Evolutionary conservation across 2,888 invertebrate species (phyloP).

Genomic region (Limenitis arthemis): DNA sequence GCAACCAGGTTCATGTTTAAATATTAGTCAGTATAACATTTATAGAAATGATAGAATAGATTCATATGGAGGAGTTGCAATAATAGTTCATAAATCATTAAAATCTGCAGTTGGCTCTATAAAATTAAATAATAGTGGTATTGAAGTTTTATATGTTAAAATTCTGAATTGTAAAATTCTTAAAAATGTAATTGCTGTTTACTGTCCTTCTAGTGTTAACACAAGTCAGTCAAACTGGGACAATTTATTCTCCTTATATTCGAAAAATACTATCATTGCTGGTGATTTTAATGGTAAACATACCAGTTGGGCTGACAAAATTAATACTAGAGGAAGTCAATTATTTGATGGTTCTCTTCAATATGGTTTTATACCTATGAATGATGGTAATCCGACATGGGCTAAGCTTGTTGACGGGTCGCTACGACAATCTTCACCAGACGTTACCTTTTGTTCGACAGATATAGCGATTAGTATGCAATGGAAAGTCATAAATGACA

Average conservation of each 20-base stretch:
- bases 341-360: background rate
- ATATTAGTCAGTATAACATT: slow-evolving; percentile 12
- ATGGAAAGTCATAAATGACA: background rate
- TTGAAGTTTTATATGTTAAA: slow-evolving; percentile 1
- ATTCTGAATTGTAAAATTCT: too few relatives aligned
- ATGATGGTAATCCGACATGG: background rate
- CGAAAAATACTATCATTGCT: background rate
- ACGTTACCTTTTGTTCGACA: slow-evolving; percentile 1
- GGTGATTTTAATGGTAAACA: slow-evolving; percentile 10
- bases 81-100: slow-evolving; percentile 18
- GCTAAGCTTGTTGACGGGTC: background rate
- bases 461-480: background rate
- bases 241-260: background rate
- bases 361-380: background rate
- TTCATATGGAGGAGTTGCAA: slow-evolving; percentile 15
- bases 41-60: slow-evolving; percentile 14
- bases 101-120: background rate
- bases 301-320: background rate
- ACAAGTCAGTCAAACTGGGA: slow-evolving; percentile 7
- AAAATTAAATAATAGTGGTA: slow-evolving; percentile 5
- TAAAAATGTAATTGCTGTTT: background rate
- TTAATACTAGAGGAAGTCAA: slow-evolving; percentile 3
- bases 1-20: background rate
- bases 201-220: background rate
- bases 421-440: slow-evolving; percentile 2